Conservation (phyloP, 2,797 vertebrate genomes). For the Chromobotia macracanthus region DNA sequence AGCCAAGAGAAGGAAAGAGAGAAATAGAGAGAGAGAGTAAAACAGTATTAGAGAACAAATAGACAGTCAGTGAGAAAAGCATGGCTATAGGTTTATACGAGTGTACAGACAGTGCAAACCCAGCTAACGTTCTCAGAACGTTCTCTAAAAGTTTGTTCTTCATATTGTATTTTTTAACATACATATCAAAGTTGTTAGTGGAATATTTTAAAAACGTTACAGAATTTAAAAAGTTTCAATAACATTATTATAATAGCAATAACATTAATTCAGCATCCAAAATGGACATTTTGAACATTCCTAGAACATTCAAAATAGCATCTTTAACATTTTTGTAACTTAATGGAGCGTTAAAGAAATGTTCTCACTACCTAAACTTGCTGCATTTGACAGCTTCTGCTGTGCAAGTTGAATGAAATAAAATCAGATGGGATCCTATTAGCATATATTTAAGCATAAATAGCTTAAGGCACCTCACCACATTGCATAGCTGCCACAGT, state of each 20-base stretch:
- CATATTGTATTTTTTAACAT: too few species aligned
- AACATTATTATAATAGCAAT: too few species aligned
- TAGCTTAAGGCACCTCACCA: constrained; percentile 24
- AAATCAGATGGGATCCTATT: not conserved
- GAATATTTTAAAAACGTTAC: too few species aligned
- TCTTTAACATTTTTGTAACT: too few species aligned
- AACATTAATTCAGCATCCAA: not conserved
- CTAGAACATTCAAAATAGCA: too few species aligned
- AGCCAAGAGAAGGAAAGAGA: constrained; percentile 2
- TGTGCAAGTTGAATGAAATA: too few species aligned
- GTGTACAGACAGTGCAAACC: not conserved
- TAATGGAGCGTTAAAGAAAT: too few species aligned
- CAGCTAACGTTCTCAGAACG: too few species aligned
- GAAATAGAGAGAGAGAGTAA: constrained; percentile 16
- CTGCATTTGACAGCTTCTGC: not conserved
- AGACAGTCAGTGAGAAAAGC: constrained; percentile 9
- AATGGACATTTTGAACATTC: not conserved
- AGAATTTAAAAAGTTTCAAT: too few species aligned
- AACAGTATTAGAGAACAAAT: not conserved
- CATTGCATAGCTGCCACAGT: not conserved
- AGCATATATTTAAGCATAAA: constrained; percentile 35
- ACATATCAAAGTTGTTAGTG: too few species aligned
- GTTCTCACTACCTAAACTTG: too few species aligned
- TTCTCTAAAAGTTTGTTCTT: too few species aligned
- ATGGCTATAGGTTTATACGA: constrained; percentile 8